Evolutionary conservation across 2,888 invertebrate genomes (phyloP).

Genomic region (Periphyllus acericola): DNA sequence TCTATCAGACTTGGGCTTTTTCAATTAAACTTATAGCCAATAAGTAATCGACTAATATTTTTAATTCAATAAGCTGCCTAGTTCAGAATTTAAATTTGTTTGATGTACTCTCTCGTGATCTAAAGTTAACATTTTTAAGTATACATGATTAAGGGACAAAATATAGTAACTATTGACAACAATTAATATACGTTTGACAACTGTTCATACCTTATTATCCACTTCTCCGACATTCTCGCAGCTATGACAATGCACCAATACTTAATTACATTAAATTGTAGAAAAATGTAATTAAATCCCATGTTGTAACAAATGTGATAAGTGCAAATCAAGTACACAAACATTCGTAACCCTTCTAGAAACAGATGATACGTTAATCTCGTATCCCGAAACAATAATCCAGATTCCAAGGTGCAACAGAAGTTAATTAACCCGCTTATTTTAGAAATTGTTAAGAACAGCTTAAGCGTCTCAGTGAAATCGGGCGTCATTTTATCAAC

Average conservation of each 20-base stretch:
- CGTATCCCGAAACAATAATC: background rate
- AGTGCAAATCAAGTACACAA: background rate
- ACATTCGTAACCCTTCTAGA: background rate
- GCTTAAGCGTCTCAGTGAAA: background rate
- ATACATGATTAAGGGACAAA: background rate
- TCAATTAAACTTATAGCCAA: background rate
- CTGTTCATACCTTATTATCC: background rate
- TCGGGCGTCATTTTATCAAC: background rate
- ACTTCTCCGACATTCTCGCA: background rate
- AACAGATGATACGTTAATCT: background rate
- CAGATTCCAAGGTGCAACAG: background rate
- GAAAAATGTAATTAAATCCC: fast-evolving
- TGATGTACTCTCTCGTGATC: too few relatives aligned
- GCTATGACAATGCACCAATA: background rate
- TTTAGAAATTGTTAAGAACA: background rate
- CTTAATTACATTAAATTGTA: background rate
- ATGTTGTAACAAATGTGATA: background rate
- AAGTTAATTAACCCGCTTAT: background rate
- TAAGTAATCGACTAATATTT: background rate
- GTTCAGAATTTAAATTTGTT: background rate
- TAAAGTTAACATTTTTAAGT: background rate
- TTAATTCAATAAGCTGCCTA: background rate
- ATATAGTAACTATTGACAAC: background rate
- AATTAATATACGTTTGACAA: background rate
- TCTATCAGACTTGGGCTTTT: background rate